Evolutionary conservation across 2,797 vertebrate genomes (phyloP), one percentile per base, ranked within the genome.

Genomic region (Hemibagrus guttatus): DNA sequence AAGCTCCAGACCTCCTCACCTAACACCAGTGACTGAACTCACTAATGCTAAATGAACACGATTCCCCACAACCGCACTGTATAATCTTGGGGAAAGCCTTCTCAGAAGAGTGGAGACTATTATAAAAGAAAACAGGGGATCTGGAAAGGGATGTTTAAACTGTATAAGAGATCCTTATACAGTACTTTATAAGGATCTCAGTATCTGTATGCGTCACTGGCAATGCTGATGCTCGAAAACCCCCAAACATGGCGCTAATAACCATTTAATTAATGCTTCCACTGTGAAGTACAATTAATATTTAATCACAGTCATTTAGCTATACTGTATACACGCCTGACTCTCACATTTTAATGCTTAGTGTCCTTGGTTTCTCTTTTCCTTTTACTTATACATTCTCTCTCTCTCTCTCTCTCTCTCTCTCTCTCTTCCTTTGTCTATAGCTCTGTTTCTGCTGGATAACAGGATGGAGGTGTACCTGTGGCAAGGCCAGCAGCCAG

Each of bases 381-480:
- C 31, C 14, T 66, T 13, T 31, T 12, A 23, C 4, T 46, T n/a
- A n/a, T n/a, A n/a, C n/a, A n/a, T 17, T 76, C 42, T 26, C 14
- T 21, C 26, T 64, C n/a, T 16, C 16, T 76, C n/a, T 71, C 35
- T 68, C 66, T 21, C 46, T 75, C 5, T 49, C 66, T 54, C 17
- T 71, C n/a, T 82, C 12, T 71, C 21, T 56, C 26, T 83, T 12
- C 85, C 4, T 85, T 63, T 87, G 13, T 86, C 16, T 83, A 28
- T 88, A 96, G 96, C 95, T 6, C 84, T 96, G 71, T 96, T 96
- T 89, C 89, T 96, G 89, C 88, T 96, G 87, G 96, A 96, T 88
- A 96, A 96, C 91, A 95, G 93, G 14, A 95, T 96, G 95, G 96
- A 96, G 92, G 96, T 96, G 89, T 97, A 96, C 91, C 93, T 97